Evolutionary conservation across 2,888 invertebrate genomes (phyloP).

Genomic region (Imbricaverruca yamaguchii): DNA sequence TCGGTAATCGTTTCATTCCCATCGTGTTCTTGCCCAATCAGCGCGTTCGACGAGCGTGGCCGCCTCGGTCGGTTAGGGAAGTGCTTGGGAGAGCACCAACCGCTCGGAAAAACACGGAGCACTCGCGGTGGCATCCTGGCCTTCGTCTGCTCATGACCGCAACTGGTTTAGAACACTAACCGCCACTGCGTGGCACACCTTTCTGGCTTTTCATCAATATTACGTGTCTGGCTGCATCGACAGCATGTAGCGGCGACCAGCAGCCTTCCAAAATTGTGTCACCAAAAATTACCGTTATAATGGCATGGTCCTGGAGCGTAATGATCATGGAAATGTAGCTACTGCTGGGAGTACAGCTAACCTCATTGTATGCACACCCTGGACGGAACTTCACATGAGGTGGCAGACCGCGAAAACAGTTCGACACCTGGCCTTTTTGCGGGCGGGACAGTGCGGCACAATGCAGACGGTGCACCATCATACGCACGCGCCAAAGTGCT

Average conservation of each 20-base stretch:
- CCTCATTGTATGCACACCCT: not conserved
- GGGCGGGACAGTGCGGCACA: not conserved
- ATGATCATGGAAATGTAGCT: not conserved
- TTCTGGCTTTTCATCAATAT: no score
- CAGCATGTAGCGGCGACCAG: not conserved
- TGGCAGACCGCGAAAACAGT: not conserved
- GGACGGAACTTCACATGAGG: not conserved
- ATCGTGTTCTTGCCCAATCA: constrained; percentile 11
- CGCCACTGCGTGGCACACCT: no score
- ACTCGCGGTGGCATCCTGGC: no score
- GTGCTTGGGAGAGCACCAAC: no score
- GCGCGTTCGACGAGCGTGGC: not conserved
- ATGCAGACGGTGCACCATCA: not conserved
- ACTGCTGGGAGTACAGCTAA: not conserved
- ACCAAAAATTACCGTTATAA: not conserved
- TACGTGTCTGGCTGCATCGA: not conserved
- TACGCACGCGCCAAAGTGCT: not conserved
- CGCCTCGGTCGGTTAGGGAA: not conserved
- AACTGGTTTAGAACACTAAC: no score
- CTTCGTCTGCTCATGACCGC: no score
- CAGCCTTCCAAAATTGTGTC: not conserved
- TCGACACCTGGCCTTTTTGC: not conserved
- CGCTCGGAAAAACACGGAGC: not conserved
- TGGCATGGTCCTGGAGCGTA: not conserved
- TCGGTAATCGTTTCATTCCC: not conserved